Conservation (phyloP, 2,797 vertebrate genomes). For the Phataginus tetradactyla region DNA sequence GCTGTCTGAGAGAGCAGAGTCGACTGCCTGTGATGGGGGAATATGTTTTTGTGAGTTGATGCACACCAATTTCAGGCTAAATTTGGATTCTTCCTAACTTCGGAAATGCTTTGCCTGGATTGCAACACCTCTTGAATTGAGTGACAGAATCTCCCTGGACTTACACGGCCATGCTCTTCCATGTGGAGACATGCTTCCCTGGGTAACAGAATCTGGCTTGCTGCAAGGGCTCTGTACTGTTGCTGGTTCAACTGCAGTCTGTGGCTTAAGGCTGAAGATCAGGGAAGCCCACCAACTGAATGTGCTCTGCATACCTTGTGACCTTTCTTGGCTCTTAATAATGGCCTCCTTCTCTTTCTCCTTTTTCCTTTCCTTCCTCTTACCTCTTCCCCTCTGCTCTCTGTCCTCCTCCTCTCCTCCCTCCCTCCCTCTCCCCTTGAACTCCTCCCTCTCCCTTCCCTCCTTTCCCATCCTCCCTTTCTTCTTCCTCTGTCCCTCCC, state of each 20-base stretch:
- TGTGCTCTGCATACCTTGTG: neutral
- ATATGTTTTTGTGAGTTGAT: neutral
- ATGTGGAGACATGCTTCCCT: neutral
- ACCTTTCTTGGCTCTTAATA: constrained; percentile 24
- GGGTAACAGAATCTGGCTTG: neutral
- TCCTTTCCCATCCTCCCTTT: neutral
- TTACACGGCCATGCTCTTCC: neutral
- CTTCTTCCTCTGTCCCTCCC: neutral
- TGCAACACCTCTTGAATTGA: neutral
- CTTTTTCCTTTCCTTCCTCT: neutral
- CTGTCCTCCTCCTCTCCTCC: neutral
- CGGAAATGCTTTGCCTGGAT: neutral
- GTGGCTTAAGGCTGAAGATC: neutral
- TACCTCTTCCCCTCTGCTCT: neutral
- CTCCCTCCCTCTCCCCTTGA: neutral
- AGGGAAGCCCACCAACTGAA: neutral
- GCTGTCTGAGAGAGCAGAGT: neutral
- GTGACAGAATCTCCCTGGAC: neutral
- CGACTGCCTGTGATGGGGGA: neutral
- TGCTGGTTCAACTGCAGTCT: neutral
- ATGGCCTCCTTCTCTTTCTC: neutral
- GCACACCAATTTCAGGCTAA: neutral
- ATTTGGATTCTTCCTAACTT: constrained; percentile 1
- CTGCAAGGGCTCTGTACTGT: neutral
- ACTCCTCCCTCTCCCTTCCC: neutral